Conservation (phyloP, 2,888 invertebrate genomes). For the Epistrophe eligans region DNA sequence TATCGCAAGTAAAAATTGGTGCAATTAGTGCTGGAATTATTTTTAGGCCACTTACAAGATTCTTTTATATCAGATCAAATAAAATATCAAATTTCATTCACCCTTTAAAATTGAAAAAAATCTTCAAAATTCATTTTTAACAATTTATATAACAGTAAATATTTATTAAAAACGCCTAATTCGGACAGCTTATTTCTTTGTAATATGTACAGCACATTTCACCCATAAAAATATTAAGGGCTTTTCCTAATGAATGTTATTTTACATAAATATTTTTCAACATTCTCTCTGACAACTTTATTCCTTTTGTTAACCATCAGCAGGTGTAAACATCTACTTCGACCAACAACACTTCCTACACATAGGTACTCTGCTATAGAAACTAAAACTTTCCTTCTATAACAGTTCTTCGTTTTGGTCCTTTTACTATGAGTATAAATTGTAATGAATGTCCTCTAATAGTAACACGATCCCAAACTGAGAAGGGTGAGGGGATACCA, state of each 20-base stretch:
- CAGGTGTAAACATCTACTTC: slow-evolving; percentile 26
- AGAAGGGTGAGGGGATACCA: background rate
- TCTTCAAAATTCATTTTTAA: too few species aligned
- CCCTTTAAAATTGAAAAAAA: too few species aligned
- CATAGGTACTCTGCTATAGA: background rate
- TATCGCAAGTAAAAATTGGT: too few species aligned
- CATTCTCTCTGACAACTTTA: slow-evolving; percentile 23
- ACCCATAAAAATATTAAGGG: background rate
- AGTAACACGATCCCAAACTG: slow-evolving; percentile 53
- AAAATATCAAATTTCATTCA: too few species aligned
- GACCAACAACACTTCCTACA: slow-evolving; percentile 1
- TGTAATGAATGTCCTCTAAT: slow-evolving; percentile 71
- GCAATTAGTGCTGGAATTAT: too few species aligned
- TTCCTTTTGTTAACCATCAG: slow-evolving; percentile 28
- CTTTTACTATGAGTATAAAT: slow-evolving; percentile 43
- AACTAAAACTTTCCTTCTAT: slow-evolving; percentile 11
- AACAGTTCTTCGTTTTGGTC: background rate
- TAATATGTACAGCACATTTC: too few species aligned
- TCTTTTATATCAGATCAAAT: too few species aligned
- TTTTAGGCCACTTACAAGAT: too few species aligned
- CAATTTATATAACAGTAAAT: too few species aligned
- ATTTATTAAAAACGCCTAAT: too few species aligned
- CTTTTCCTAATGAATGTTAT: background rate
- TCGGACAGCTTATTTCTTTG: too few species aligned
- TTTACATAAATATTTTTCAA: slow-evolving; percentile 17